A percentile compares a stretch with the other conserved stretches of the same genome.
Conservation (phyloP, 2,888 invertebrate species). For the Mythimna impura region DNA sequence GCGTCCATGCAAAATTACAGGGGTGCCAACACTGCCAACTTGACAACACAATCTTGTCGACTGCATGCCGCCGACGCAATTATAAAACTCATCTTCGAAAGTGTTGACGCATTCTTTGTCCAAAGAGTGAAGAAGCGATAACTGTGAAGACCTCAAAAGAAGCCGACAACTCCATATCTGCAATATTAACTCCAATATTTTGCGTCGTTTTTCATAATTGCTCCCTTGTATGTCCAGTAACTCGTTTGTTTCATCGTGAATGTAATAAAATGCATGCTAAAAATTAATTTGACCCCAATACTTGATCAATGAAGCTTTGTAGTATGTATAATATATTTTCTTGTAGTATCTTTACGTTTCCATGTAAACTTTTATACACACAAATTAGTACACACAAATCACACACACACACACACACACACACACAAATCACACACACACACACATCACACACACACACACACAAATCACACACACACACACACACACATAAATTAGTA, state of each 20-base stretch:
- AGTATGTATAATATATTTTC: neutral
- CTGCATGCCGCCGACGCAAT: slow-evolving; percentile 59
- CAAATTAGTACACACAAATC: no score
- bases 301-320: slow-evolving; percentile 15
- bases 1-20: slow-evolving; percentile 70
- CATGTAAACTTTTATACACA: neutral
- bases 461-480: no score
- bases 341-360: neutral
- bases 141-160: slow-evolving; percentile 42
- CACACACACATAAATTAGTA: no score
- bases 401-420: no score
- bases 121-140: slow-evolving; percentile 50
- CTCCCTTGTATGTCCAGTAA: slow-evolving; percentile 30
- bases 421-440: no score
- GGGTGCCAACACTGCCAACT: slow-evolving; percentile 61
- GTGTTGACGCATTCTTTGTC: slow-evolving; percentile 57
- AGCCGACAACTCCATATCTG: slow-evolving; percentile 27
- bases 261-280: slow-evolving; percentile 37
- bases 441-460: no score
- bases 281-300: slow-evolving; percentile 34
- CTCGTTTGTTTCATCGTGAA: slow-evolving; percentile 33
- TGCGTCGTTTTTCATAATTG: slow-evolving; percentile 35
- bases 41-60: slow-evolving; percentile 72
- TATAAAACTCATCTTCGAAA: slow-evolving; percentile 68
- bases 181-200: slow-evolving; percentile 36